Percentiles rank a stretch among this genome's conserved stretches.
Conservation (phyloP, 2,797 vertebrate species). For the Cheirogaleus major region DNA sequence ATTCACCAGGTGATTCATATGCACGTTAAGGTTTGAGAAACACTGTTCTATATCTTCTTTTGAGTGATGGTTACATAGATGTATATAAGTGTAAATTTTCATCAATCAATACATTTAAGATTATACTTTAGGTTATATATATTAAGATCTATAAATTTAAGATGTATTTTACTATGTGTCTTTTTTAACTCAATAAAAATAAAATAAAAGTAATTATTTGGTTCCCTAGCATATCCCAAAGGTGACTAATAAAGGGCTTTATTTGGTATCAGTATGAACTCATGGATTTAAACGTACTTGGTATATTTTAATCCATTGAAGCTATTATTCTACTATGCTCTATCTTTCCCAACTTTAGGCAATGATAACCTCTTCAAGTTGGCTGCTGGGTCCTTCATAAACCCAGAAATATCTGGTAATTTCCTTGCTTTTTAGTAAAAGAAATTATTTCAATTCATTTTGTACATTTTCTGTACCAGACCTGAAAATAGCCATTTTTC, state of each 20-base stretch:
- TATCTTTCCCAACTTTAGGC: background rate
- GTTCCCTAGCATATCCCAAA: constrained; percentile 16
- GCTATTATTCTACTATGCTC: background rate
- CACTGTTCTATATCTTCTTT: background rate
- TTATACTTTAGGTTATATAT: background rate
- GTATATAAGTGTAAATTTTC: background rate
- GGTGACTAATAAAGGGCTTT: background rate
- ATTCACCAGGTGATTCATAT: background rate
- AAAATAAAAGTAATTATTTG: constrained; percentile 27
- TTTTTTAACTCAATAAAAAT: constrained; percentile 9
- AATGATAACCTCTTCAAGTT: background rate
- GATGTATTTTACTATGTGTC: background rate
- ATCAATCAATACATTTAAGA: background rate
- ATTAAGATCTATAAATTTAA: background rate
- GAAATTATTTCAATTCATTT: constrained; percentile 36
- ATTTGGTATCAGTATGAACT: background rate
- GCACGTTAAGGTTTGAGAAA: background rate
- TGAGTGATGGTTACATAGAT: background rate
- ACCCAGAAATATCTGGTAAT: background rate
- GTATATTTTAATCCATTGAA: background rate
- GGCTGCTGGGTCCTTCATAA: background rate
- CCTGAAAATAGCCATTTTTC: background rate
- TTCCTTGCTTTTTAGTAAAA: constrained; percentile 27
- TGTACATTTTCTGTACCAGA: constrained; percentile 31
- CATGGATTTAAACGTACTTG: background rate